phyloP scores from a whole-genome alignment of 2,113 vertebrate species.

The Plectropomus leopardus region DNA sequence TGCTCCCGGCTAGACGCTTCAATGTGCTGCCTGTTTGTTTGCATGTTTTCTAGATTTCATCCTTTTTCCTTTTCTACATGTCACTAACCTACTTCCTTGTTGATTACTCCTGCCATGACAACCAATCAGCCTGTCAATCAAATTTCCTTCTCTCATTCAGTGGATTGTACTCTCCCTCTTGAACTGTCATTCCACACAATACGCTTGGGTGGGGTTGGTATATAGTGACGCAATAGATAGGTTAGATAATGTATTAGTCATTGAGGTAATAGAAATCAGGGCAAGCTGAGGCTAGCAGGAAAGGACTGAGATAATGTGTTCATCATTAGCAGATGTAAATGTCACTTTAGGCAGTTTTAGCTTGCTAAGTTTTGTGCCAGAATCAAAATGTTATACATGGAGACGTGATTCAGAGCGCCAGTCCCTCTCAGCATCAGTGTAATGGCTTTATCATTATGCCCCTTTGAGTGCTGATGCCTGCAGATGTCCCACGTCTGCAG shows the following conservation, averaged over 20 bases:
- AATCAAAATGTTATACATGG: not conserved
- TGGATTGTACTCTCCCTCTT: slow-evolving; percentile 86
- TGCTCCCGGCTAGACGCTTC: slow-evolving; percentile 18
- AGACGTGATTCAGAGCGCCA: not conserved
- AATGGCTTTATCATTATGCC: not conserved
- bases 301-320: not conserved
- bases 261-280: not conserved
- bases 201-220: slow-evolving; percentile 48
- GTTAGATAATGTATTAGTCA: not conserved
- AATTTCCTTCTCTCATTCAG: slow-evolving; percentile 65
- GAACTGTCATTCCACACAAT: slow-evolving; percentile 44
- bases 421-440: not conserved
- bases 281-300: not conserved
- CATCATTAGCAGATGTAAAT: not conserved
- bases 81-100: slow-evolving; percentile 72
- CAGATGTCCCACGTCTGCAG: slow-evolving; percentile 69
- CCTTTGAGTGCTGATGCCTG: slow-evolving; percentile 50
- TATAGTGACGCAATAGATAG: not conserved
- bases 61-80: slow-evolving; percentile 23
- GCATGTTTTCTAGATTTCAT: slow-evolving; percentile 56
- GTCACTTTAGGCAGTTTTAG: not conserved
- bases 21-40: slow-evolving; percentile 47
- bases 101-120: slow-evolving; percentile 81
- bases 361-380: not conserved
- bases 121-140: slow-evolving; percentile 86